phyloP scores from a whole-genome alignment of 2,888 invertebrate species.

The Trimorus sp. region DNA sequence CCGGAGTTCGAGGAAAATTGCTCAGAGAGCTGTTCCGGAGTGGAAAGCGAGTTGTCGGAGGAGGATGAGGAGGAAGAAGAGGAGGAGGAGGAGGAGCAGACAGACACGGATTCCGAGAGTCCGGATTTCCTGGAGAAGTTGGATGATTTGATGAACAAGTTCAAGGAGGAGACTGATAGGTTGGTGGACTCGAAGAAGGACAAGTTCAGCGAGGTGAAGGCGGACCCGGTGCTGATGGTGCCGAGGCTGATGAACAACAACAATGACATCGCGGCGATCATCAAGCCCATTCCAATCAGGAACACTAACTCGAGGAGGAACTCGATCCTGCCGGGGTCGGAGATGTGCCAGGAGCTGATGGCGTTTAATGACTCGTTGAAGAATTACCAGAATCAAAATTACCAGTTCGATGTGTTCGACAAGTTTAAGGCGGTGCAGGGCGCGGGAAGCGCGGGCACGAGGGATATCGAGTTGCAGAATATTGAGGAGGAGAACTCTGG shows the following conservation, averaged over 20 bases:
- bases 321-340: slow-evolving; percentile 79
- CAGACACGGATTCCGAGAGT: slow-evolving; percentile 83
- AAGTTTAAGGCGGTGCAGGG: slow-evolving; percentile 47
- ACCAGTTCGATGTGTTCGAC: slow-evolving; percentile 57
- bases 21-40: slow-evolving; percentile 76
- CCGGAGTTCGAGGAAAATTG: slow-evolving; percentile 76
- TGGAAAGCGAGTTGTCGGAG: slow-evolving; percentile 81
- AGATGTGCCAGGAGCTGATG: slow-evolving; percentile 78
- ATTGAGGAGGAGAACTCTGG: no score
- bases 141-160: slow-evolving; percentile 87
- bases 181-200: slow-evolving; percentile 79
- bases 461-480: no score
- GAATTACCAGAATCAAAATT: slow-evolving; percentile 72
- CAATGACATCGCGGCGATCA: slow-evolving; percentile 74
- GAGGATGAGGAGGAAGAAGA: slow-evolving; percentile 72
- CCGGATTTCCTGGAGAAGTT: slow-evolving; percentile 88
- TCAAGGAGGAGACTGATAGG: slow-evolving; percentile 87
- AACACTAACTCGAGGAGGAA: slow-evolving; percentile 78
- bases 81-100: slow-evolving; percentile 81
- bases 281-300: slow-evolving; percentile 75
- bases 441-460: slow-evolving; percentile 33
- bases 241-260: slow-evolving; percentile 72
- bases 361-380: slow-evolving; percentile 75
- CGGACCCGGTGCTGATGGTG: slow-evolving; percentile 69
- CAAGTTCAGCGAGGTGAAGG: slow-evolving; percentile 70